A percentile compares a stretch with the other conserved stretches of the same genome.
phyloP scores from a whole-genome alignment of 92 coral and sea anemone genomes.

The Hydrozoanthus gracilis region DNA sequence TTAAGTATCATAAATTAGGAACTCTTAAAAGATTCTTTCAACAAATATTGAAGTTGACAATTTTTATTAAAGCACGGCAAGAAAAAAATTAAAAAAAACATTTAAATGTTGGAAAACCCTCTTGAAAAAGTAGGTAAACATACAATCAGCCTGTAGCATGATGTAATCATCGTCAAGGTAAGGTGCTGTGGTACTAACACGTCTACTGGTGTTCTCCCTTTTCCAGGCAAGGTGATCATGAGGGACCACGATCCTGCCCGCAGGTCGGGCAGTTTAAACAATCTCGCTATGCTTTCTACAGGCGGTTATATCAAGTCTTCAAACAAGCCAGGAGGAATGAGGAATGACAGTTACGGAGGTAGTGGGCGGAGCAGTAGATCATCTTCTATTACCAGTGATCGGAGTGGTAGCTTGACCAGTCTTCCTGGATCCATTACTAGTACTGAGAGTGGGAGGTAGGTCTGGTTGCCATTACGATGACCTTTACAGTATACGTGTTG shows the following conservation, averaged over 20 bases:
- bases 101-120: too few relatives aligned
- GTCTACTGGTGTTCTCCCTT: neutral
- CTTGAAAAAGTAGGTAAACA: neutral
- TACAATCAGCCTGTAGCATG: neutral
- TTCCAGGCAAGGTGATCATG: constrained; percentile 32
- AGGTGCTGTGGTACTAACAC: neutral
- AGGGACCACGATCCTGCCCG: constrained; percentile 50
- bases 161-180: neutral
- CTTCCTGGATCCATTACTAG: constrained; percentile 97
- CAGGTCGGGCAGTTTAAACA: constrained; percentile 87
- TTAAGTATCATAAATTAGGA: too few relatives aligned
- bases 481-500: too few relatives aligned
- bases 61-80: too few relatives aligned
- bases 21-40: too few relatives aligned
- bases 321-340: constrained; percentile 60
- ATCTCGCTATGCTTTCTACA: constrained; percentile 93
- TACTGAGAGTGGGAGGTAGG: constrained; percentile 90
- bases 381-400: constrained; percentile 89
- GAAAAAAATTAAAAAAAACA: too few relatives aligned
- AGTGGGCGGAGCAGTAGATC: constrained; percentile 96
- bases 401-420: constrained; percentile 95
- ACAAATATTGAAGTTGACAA: too few relatives aligned
- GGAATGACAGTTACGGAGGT: constrained; percentile 80
- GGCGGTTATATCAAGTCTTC: constrained; percentile 87
- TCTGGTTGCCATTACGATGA: too few relatives aligned